Evolutionary conservation across 2,888 invertebrate genomes (phyloP).

Genomic region (Dysmachus trigonus): DNA sequence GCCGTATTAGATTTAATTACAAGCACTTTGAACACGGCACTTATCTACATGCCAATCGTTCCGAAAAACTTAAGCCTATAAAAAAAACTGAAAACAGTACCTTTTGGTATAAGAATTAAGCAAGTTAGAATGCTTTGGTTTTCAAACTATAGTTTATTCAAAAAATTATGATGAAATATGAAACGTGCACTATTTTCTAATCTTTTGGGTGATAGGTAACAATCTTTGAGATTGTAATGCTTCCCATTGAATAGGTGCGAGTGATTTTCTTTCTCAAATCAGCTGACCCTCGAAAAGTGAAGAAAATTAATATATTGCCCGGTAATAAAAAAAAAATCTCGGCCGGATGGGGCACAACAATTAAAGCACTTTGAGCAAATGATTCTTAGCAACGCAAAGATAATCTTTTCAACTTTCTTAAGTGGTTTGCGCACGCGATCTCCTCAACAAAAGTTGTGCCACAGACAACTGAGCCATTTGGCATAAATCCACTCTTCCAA

Average conservation of each 20-base stretch:
- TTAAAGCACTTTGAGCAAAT: slow-evolving; percentile 29
- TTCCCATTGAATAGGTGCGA: no score
- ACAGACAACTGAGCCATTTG: background rate
- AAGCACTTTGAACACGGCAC: background rate
- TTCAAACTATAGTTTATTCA: no score
- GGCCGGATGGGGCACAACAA: background rate
- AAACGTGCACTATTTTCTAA: no score
- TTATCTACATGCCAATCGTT: background rate
- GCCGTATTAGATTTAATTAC: background rate
- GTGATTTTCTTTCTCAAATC: background rate
- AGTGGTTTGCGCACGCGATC: background rate
- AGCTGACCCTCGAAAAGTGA: background rate
- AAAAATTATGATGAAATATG: no score
- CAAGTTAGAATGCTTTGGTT: no score
- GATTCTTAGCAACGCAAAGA: background rate
- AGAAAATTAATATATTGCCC: background rate
- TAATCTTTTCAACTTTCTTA: background rate
- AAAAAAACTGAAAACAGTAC: background rate
- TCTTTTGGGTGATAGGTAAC: no score
- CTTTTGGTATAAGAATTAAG: no score
- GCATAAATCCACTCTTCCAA: background rate
- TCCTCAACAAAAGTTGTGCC: slow-evolving; percentile 9
- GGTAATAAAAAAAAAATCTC: slow-evolving; percentile 8
- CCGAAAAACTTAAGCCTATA: background rate
- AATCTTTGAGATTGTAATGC: no score